Percentiles rank a stretch among this genome's conserved stretches.
These are phyloP conservation scores for Drosophila bocqueti DNA, from an alignment of 1,140 invertebrate genomes.

Conservation along the genomic window DNA sequence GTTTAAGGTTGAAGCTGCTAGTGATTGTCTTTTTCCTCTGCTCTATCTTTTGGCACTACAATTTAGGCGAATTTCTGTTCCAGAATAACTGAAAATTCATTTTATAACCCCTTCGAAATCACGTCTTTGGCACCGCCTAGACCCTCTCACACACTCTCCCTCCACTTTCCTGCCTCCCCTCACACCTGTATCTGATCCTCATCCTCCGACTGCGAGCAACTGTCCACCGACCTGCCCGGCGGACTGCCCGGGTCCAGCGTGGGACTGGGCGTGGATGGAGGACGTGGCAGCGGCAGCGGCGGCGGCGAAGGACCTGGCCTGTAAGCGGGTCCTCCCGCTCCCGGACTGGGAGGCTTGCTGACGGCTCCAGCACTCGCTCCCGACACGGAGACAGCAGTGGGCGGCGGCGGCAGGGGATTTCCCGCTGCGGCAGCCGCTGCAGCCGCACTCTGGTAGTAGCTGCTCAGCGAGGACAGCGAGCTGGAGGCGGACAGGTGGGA, in stretches of 20 bases:
- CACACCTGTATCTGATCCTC: conserved; percentile 84
- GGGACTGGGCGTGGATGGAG: conserved; percentile 82
- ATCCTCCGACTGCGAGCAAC: conserved; percentile 81
- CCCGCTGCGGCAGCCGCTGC: conserved; percentile 65
- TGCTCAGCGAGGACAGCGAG: conserved; percentile 84
- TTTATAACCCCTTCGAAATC: background rate
- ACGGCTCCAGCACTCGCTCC: background rate
- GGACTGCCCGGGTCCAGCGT: conserved; percentile 84
- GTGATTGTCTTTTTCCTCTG: background rate
- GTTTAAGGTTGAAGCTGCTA: too few species aligned
- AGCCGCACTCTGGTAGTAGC: conserved; percentile 80
- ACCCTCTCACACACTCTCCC: background rate
- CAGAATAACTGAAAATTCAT: background rate
- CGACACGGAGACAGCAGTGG: background rate
- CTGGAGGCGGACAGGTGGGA: conserved; percentile 84
- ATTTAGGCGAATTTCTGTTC: background rate
- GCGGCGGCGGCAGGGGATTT: conserved; percentile 11
- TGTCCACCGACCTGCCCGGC: conserved; percentile 80
- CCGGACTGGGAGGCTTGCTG: conserved; percentile 10
- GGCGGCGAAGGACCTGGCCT: conserved; percentile 37
- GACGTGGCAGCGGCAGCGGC: conserved; percentile 53
- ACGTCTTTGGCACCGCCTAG: background rate
- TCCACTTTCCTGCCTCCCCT: background rate
- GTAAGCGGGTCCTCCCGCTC: conserved; percentile 13
- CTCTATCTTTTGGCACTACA: conserved; percentile 3